Evolutionary conservation across 2,888 invertebrate genomes (phyloP).

Genomic region (Idaea aversata): DNA sequence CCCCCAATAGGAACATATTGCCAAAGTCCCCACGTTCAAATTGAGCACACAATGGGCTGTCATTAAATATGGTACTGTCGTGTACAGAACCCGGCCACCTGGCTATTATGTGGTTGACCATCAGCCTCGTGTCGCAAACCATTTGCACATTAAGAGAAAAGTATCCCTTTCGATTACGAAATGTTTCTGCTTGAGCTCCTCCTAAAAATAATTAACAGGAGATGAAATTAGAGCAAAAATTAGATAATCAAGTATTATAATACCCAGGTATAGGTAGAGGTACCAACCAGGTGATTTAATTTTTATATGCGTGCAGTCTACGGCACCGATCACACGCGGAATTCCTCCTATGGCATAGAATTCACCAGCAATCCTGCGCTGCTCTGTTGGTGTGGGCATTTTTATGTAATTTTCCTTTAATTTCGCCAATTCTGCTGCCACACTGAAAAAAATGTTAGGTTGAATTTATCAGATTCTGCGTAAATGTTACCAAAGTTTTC

Average conservation of each 20-base stretch:
- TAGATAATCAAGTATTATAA: no score
- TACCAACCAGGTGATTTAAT: conserved; percentile 13
- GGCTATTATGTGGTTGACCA: conserved; percentile 9
- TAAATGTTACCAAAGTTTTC: no score
- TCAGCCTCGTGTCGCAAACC: conserved; percentile 6
- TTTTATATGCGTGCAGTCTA: conserved; percentile 21
- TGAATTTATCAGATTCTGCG: no score
- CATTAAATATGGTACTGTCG: conserved; percentile 16
- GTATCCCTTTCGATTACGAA: conserved; percentile 15
- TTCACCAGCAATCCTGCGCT: neutral
- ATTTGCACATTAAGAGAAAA: conserved; percentile 22
- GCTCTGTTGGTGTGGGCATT: neutral
- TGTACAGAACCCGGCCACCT: conserved; percentile 17
- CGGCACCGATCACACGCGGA: conserved; percentile 22
- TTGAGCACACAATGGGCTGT: conserved; percentile 10
- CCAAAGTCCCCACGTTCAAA: conserved; percentile 12
- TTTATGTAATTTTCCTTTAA: neutral
- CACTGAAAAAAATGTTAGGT: no score
- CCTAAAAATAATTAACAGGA: neutral
- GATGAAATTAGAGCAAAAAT: no score
- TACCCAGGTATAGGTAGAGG: no score
- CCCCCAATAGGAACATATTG: conserved; percentile 9
- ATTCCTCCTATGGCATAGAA: conserved; percentile 8
- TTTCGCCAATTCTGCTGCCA: conserved; percentile 14
- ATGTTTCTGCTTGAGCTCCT: conserved; percentile 11